These are phyloP conservation scores for Cassiopea andromeda DNA, from an alignment of 30 jellyfish, hydroid and myxozoan species.

Conservation along the genomic window DNA sequence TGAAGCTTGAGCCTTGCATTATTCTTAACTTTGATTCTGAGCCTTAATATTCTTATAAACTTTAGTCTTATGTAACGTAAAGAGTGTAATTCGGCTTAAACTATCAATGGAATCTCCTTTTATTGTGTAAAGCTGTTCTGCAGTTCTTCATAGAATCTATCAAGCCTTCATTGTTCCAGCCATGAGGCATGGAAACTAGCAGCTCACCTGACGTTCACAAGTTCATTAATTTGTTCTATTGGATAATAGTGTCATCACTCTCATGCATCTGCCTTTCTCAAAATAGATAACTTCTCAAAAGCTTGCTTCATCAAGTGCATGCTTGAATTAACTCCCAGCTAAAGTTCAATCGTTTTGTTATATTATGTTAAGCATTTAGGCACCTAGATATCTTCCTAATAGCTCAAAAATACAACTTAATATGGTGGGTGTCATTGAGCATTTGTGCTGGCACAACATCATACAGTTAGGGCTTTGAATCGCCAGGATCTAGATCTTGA, in stretches of 20 bases:
- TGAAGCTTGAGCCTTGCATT: no score
- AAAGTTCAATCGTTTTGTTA: not conserved
- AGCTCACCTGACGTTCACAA: no score
- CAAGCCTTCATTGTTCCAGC: no score
- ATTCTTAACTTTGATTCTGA: no score
- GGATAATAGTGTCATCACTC: not conserved
- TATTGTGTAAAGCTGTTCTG: no score
- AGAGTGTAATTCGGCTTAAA: no score
- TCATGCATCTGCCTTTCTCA: not conserved
- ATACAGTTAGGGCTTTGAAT: not conserved
- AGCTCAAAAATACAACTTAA: not conserved
- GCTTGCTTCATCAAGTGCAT: not conserved
- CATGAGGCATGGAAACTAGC: no score
- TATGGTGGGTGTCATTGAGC: not conserved
- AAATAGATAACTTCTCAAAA: not conserved
- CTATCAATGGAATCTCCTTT: no score
- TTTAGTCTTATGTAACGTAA: no score
- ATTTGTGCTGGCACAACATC: no score
- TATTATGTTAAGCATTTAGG: not conserved
- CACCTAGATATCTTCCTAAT: not conserved
- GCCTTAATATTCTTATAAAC: no score
- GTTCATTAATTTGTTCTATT: not conserved
- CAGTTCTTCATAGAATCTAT: no score
- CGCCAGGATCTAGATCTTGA: conserved; percentile 2
- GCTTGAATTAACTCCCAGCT: not conserved